Evolutionary conservation across 2,797 vertebrate genomes (phyloP).

Genomic region (Mus minutoides): DNA sequence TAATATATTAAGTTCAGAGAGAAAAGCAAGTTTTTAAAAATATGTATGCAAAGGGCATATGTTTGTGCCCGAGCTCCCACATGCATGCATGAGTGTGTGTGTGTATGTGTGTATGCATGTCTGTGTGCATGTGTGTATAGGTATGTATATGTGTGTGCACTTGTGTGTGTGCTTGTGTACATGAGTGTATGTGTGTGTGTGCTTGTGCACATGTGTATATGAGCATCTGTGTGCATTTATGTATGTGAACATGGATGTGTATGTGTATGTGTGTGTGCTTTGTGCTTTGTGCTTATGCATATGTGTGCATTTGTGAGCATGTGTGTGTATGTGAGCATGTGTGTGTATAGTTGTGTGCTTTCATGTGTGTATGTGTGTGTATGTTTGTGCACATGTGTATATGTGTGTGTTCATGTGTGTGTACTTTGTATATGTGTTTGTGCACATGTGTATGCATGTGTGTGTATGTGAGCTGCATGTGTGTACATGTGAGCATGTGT

Average conservation of each 20-base stretch:
- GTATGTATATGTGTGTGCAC: background rate
- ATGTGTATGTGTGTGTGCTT: background rate
- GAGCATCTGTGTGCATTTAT: background rate
- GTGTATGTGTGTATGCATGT: background rate
- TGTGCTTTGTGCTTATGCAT: background rate
- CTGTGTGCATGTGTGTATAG: background rate
- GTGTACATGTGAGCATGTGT: background rate
- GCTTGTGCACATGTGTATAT: background rate
- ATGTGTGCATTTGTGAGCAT: background rate
- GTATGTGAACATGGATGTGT: background rate
- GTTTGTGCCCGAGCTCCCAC: background rate
- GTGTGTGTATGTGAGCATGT: background rate
- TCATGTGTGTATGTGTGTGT: too few relatives aligned
- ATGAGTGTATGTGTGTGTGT: background rate
- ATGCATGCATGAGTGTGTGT: background rate
- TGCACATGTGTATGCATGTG: background rate
- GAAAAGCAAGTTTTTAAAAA: slow-evolving; percentile 4
- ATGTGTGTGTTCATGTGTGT: background rate
- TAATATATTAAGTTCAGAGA: background rate
- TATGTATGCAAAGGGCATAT: background rate
- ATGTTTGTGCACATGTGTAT: background rate
- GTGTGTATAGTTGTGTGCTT: background rate
- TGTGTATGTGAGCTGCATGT: background rate
- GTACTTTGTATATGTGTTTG: fast-evolving
- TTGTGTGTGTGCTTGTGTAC: background rate